A percentile compares a stretch with the other conserved stretches of the same genome.
These are phyloP conservation scores for Momotus momota DNA, from an alignment of 2,797 vertebrate species.

Conservation along the genomic window DNA sequence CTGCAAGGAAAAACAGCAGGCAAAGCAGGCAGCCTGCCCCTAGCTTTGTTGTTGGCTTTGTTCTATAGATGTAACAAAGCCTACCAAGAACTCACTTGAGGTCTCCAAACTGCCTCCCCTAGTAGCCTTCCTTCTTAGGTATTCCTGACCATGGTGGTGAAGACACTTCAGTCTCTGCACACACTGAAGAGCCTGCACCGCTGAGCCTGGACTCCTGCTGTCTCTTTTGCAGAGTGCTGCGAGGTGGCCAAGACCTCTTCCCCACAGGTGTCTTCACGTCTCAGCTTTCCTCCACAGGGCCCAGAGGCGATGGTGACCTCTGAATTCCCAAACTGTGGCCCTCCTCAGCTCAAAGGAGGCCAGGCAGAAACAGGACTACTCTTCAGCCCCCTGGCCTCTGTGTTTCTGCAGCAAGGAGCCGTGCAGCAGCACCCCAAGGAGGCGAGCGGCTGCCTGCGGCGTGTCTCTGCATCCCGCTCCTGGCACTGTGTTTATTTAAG, in stretches of 20 bases:
- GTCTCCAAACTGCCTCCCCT: not conserved
- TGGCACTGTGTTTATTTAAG: not conserved
- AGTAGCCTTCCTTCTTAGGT: rapidly evolving
- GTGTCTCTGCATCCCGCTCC: not conserved
- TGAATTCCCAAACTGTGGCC: not conserved
- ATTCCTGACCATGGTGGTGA: not conserved
- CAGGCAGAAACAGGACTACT: not conserved
- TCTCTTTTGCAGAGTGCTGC: not conserved
- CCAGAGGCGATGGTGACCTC: not conserved
- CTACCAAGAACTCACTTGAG: not conserved
- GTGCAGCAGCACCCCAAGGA: not conserved
- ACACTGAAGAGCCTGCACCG: rapidly evolving
- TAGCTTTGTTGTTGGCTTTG: not conserved
- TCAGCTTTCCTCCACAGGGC: not conserved
- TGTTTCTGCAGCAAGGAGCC: not conserved
- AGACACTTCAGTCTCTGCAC: not conserved
- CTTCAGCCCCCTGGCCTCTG: not conserved
- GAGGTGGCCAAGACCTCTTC: not conserved
- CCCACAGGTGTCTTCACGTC: not conserved
- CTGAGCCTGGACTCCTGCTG: not conserved
- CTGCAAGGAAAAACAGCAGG: not conserved
- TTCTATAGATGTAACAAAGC: not conserved
- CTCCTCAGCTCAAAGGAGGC: not conserved
- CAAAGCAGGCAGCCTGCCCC: not conserved
- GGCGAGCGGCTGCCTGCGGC: not conserved